Evolutionary conservation across 2,888 invertebrate species (phyloP), one percentile per base, ranked within the genome.

Genomic region (Platerodrilus igneus): DNA sequence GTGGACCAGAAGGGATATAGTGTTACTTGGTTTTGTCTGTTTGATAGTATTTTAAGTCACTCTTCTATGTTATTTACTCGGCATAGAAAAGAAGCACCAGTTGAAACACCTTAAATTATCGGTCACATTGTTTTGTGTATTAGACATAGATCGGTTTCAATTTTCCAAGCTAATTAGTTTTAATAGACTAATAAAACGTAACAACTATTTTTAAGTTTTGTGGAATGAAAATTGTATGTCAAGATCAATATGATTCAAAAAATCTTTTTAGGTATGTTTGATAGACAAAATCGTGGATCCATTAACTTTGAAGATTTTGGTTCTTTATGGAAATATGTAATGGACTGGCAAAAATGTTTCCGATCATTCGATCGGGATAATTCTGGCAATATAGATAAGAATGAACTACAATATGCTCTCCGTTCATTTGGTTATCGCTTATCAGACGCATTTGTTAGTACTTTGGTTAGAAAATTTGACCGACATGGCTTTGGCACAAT

Each of bases 261-360:
- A 21, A 26, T n/a, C 8, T 67, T 77, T 71, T 52, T 70, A 79
- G 86, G 86, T 56, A 86, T 97, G 95, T 96, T 94, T 73, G 97
- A 99, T 66, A 81, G 83, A 49, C 85, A 89, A 58, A 86, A 83
- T 58, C 78, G 82, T 57, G 96, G 95, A 4, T 86, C 85, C 1
- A 92, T 99, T 36, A 86, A 81, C 55, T 96, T 96, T 68, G 86
- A 93, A 58, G 95, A 97, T 67, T 99, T 99, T 69, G 87, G 89
- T 30, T 86, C 91, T 0, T 71, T 99, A 1, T 99, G 97, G 97
- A 93, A 94, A 64, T 99, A 96, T 68, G 90, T 99, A 0, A 91
- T 89, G 4, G 96, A 97, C 60, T 99, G 97, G 97, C 93, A 96
- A 63, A 85, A 81, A 59, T 94, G 93, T 64, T 99, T 99, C 68